Conservation (phyloP, 2,113 vertebrate genomes). For the Caranx melampygus region DNA sequence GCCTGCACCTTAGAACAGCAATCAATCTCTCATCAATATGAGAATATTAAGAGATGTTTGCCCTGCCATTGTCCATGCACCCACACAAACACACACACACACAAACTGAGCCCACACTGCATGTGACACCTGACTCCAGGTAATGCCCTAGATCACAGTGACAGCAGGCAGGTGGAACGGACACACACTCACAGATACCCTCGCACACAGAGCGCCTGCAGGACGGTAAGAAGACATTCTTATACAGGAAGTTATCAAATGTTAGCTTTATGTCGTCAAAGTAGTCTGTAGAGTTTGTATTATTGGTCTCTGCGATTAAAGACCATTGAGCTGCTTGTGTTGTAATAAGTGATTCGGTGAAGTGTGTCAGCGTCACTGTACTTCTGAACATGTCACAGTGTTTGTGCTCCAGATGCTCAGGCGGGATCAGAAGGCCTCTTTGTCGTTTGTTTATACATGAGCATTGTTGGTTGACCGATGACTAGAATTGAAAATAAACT, state of each 20-base stretch:
- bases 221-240: constrained; percentile 80
- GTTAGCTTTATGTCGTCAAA: background rate
- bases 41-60: constrained; percentile 36
- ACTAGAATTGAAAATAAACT: constrained; percentile 70
- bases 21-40: constrained; percentile 33
- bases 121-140: constrained; percentile 86
- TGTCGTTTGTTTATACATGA: constrained; percentile 33
- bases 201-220: constrained; percentile 50
- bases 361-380: background rate
- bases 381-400: background rate
- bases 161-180: constrained; percentile 85
- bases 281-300: background rate
- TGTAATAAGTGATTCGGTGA: background rate
- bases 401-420: constrained; percentile 10
- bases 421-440: constrained; percentile 2
- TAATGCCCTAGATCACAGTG: constrained; percentile 83
- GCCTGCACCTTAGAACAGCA: background rate
- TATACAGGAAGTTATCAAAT: constrained; percentile 3
- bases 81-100: constrained; percentile 31
- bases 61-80: constrained; percentile 23
- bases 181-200: constrained; percentile 61
- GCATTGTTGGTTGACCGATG: constrained; percentile 23
- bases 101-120: constrained; percentile 56
- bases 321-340: background rate
- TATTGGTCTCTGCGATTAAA: background rate